A percentile compares a stretch with the other conserved stretches of the same genome.
Evolutionary conservation across 2,888 invertebrate species (phyloP).

Genomic region (Venustoraphidia nigricollis): DNA sequence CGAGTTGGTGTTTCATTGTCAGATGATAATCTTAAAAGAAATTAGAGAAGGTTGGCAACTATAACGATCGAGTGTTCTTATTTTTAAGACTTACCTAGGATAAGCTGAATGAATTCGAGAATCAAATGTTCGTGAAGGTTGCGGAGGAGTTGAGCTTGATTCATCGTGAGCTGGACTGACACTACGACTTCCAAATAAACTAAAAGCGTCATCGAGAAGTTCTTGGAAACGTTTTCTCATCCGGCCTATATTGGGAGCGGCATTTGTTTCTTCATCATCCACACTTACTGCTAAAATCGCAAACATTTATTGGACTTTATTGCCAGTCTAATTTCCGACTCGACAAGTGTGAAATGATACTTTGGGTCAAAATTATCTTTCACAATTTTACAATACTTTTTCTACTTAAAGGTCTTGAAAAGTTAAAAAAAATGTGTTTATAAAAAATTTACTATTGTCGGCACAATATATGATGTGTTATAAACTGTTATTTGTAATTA

Average conservation of each 20-base stretch:
- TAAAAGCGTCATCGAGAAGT: constrained; percentile 64
- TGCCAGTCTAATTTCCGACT: too few species aligned
- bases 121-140: constrained; percentile 18
- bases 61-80: background rate
- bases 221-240: constrained; percentile 62
- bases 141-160: constrained; percentile 11
- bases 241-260: constrained; percentile 36
- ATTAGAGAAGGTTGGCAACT: background rate
- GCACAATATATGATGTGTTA: too few species aligned
- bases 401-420: too few species aligned
- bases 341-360: too few species aligned
- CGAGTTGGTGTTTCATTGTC: constrained; percentile 15
- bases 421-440: too few species aligned
- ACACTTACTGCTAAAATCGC: constrained; percentile 19
- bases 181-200: constrained; percentile 51
- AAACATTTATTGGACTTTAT: too few species aligned
- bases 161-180: constrained; percentile 29
- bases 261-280: constrained; percentile 24
- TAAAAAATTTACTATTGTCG: too few species aligned
- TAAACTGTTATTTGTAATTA: too few species aligned
- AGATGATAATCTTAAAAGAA: constrained; percentile 11
- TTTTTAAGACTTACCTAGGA: constrained; percentile 12
- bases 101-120: constrained; percentile 26
- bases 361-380: too few species aligned
- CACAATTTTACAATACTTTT: too few species aligned